Base-by-base conservation (phyloP, 2,113 vertebrate species). In the Zeus faber region DNA sequence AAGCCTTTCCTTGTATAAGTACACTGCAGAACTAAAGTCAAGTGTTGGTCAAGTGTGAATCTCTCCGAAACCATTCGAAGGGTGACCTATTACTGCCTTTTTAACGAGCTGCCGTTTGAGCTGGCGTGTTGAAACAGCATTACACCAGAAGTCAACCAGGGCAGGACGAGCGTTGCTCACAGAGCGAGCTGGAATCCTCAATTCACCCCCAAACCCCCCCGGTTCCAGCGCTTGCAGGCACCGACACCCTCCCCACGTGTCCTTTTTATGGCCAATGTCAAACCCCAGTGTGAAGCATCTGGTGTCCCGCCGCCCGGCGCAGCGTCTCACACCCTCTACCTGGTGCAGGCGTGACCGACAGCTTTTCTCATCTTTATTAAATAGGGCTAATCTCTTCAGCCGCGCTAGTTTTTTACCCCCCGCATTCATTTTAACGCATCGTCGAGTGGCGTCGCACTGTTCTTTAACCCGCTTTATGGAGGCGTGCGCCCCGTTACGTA, bases 221-320 rank as follows among this genome's bases (percentile, higher is more conserved):
- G n/a, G n/a, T n/a, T n/a, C n/a, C n/a, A n/a, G n/a, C n/a, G n/a
- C n/a, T n/a, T n/a, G n/a, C n/a, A 31, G 55, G 50, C 17, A 44
- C 40, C 41, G 56, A 5, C 54, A 33, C 60, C 72, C 48, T 55
- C 33, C 46, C 61, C 62, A 52, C 67, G 55, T 56, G 65, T 65
- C 67, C 59, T 64, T 17, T 21, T 13, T 3, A 49, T 33, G 23
- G 50, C 54, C 21, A 6, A 40, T 55, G 41, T 56, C 59, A 66
- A 27, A 37, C 63, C 44, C 45, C 40, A 53, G 61, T 49, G 17
- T 20, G 8, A 16, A 24, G 26, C 49, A 65, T 50, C 60, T 39
- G 45, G 17, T 39, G 35, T 31, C 4, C 46, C 46, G 16, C 62
- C 24, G 33, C 27, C 9, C 27, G 49, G 6, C 37, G 10, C 16